Base-by-base conservation (phyloP, 64 coral and sea anemone species). In the Catalaphyllia jardinei region DNA sequence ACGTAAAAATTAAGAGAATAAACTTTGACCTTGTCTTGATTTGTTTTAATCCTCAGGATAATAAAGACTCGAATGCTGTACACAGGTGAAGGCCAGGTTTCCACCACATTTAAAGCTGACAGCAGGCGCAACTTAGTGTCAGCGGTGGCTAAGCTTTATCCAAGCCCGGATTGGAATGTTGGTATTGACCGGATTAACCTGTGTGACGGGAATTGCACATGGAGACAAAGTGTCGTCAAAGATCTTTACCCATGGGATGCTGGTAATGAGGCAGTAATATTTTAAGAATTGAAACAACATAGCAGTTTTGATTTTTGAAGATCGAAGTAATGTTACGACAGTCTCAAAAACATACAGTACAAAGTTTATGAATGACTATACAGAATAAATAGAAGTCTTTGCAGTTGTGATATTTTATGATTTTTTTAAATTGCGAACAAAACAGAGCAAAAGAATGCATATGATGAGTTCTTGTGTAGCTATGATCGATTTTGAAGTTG, bases 131-230 rank as follows among this genome's bases (percentile, higher is more conserved):
- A 91, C 33, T 79, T 95, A 24, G 49, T 98, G 18, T 94, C 93
- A 42, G 84, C 92, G 4, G 62, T 98, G 17, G 63, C 96, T 9
- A 86, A 91, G 59, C 87, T 98, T 28, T 81, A 52, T 50, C 96
- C 96, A 27, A 98, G 96, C 52, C 96, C 96, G 18, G 96, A 98
- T 51, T 98, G 96, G 96, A 91, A 87, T 65, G 93, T 98, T 10
- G 96, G 96, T 17, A 63, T 95, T 52, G 96, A 98, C 60, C 87
- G 96, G 3, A 27, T 98, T 4, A 92, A 98, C 62, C 87, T 98
- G 42, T 98, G 96, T 88, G 83, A 76, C 42, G 76, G 75, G 35
- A 98, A 89, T 75, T 98, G 96, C 51, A 90, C 90, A 22, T 98
- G 96, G 96, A 89, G 75, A 57, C 67, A 92, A 29, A 72, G 90